Evolutionary conservation across 2,888 invertebrate species (phyloP).

Genomic region (Idaea biselata): DNA sequence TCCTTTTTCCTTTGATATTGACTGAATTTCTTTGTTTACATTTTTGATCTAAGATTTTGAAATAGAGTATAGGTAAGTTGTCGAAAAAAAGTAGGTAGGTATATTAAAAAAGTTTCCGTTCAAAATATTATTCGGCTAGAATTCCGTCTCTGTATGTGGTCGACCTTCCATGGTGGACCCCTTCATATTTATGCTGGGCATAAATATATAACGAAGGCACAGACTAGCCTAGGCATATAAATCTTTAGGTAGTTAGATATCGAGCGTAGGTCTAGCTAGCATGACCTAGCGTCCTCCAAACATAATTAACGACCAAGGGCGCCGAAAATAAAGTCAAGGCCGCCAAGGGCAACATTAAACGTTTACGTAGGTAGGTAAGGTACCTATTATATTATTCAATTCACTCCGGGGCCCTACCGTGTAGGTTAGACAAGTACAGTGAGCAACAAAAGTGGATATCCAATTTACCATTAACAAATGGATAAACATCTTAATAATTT

Average conservation of each 20-base stretch:
- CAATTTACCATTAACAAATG: no score
- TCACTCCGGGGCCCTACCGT: constrained; percentile 15
- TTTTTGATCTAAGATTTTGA: no score
- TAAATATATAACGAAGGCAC: neutral
- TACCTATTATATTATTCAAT: constrained; percentile 25
- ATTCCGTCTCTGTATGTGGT: no score
- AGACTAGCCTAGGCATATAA: neutral
- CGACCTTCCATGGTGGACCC: neutral
- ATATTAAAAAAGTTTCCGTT: no score
- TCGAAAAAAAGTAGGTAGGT: no score
- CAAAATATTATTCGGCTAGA: no score
- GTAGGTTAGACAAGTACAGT: no score
- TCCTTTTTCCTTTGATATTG: no score
- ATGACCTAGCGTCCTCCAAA: constrained; percentile 14
- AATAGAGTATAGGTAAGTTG: no score
- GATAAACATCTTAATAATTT: no score
- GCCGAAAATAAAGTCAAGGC: constrained; percentile 27
- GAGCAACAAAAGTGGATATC: no score
- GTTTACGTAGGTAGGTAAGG: constrained; percentile 8
- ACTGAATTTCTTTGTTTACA: no score
- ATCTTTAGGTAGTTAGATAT: neutral
- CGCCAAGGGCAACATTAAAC: constrained; percentile 15
- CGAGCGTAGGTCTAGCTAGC: neutral
- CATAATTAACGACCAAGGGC: constrained; percentile 24
- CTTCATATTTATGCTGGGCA: neutral